A percentile compares a stretch with the other conserved stretches of the same genome.
Evolutionary conservation across 2,888 invertebrate genomes (phyloP).

Genomic region (Calliopum simillimum): DNA sequence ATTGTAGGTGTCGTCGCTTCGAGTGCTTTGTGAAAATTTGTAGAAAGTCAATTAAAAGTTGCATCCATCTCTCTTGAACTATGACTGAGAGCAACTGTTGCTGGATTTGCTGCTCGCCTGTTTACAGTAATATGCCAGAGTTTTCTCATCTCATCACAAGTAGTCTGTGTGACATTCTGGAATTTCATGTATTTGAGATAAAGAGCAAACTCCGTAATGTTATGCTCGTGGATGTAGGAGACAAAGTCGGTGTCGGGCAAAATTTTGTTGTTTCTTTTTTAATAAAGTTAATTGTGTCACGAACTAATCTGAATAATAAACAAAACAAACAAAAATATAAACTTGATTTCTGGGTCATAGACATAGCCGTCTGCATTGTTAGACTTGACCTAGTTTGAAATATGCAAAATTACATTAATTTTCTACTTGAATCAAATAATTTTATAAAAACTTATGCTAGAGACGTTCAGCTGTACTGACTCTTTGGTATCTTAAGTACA

Average conservation of each 20-base stretch:
- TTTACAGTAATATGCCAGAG: neutral
- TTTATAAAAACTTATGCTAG: too few species aligned
- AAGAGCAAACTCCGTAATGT: neutral
- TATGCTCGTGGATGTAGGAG: neutral
- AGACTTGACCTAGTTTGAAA: conserved; percentile 2
- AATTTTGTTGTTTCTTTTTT: neutral
- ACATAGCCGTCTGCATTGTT: neutral
- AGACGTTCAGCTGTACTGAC: too few species aligned
- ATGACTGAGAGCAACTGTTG: neutral
- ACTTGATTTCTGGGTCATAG: neutral
- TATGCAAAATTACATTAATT: neutral
- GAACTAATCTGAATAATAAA: conserved; percentile 32
- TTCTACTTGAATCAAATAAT: too few species aligned
- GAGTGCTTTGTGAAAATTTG: conserved; percentile 27
- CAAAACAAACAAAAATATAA: neutral
- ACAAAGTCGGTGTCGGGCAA: neutral
- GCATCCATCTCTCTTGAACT: conserved; percentile 18
- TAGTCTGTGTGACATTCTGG: neutral
- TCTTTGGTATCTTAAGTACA: too few species aligned
- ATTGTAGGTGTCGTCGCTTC: neutral
- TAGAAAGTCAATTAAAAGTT: conserved; percentile 58
- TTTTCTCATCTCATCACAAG: too few species aligned
- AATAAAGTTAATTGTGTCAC: conserved; percentile 30
- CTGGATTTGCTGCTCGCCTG: conserved; percentile 7
- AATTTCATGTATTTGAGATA: neutral